These are phyloP conservation scores for Dasypogon diadema DNA, from an alignment of 2,888 invertebrate species.

Conservation along the genomic window DNA sequence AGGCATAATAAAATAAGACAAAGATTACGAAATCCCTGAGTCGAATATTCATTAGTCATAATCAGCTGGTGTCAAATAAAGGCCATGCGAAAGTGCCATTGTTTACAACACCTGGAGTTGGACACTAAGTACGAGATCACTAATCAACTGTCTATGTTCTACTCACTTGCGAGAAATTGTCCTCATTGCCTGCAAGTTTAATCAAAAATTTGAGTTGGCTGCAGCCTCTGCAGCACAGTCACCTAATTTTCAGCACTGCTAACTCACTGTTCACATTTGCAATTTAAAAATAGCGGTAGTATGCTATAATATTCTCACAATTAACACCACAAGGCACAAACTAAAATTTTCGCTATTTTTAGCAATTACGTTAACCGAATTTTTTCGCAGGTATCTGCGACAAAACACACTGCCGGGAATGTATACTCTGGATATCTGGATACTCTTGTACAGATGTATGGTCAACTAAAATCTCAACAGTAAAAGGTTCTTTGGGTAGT, in stretches of 20 bases:
- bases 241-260: slow-evolving; percentile 8
- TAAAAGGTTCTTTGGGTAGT: not conserved
- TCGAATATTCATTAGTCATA: too few relatives aligned
- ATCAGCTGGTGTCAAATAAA: slow-evolving; percentile 8
- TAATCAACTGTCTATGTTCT: too few relatives aligned
- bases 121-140: not conserved
- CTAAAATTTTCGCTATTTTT: slow-evolving; percentile 34
- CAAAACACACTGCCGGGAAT: not conserved
- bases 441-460: too few relatives aligned
- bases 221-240: too few relatives aligned
- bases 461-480: not conserved
- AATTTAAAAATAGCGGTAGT: slow-evolving; percentile 41
- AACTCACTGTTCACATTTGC: slow-evolving; percentile 40
- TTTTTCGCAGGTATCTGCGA: slow-evolving; percentile 28
- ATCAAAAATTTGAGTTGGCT: not conserved
- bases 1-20: too few relatives aligned
- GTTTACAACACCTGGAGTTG: not conserved
- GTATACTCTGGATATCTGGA: too few relatives aligned
- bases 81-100: not conserved
- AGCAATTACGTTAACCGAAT: slow-evolving; percentile 29
- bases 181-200: not conserved
- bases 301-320: slow-evolving; percentile 32
- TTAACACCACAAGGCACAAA: slow-evolving; percentile 40
- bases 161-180: not conserved
- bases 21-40: too few relatives aligned